Percentiles rank a stretch among this genome's conserved stretches.
Conservation (phyloP, 2,113 vertebrate genomes). For the Rhagologus leucostigma region DNA sequence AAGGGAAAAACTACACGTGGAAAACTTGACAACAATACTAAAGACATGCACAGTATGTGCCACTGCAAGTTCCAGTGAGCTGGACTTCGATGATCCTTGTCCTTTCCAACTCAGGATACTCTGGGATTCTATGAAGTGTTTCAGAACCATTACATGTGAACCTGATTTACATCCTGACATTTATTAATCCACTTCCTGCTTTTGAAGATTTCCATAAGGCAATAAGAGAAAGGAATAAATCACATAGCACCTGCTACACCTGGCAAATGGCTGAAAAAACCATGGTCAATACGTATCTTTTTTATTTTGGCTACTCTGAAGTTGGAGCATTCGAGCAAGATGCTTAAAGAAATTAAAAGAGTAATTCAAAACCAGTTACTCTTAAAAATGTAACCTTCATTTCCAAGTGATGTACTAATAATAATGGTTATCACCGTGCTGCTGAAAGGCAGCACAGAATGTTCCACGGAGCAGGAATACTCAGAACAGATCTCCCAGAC, state of each 20-base stretch:
- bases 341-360: not conserved
- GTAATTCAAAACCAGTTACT: not conserved
- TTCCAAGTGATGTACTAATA: not conserved
- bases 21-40: not conserved
- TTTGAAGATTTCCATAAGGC: not conserved
- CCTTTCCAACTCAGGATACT: not conserved
- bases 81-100: not conserved
- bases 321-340: not conserved
- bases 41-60: fast-evolving
- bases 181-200: not conserved
- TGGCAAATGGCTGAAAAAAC: not conserved
- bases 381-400: not conserved
- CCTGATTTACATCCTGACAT: not conserved
- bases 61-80: not conserved
- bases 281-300: fast-evolving
- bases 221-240: not conserved
- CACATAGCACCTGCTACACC: not conserved
- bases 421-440: not conserved
- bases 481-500: not conserved
- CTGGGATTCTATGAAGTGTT: not conserved
- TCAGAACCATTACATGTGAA: not conserved
- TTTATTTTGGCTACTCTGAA: not conserved
- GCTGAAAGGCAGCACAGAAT: not conserved
- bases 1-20: not conserved
- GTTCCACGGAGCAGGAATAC: not conserved